Evolutionary conservation across 1,140 invertebrate species (phyloP).

Genomic region (Tetragonula clypearis): DNA sequence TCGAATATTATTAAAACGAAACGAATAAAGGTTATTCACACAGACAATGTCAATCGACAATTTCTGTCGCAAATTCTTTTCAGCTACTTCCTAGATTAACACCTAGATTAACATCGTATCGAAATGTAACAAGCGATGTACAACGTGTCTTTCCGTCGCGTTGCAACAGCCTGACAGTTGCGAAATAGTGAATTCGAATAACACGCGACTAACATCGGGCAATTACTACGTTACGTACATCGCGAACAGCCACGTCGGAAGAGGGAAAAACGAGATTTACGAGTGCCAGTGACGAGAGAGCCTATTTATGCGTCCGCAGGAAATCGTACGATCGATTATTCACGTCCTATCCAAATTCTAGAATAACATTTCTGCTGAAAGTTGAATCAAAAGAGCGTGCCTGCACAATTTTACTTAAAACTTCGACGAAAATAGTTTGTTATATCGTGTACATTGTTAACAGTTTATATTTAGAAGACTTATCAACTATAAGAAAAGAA

Average conservation of each 20-base stretch:
- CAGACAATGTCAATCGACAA: too few species aligned
- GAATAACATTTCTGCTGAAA: background rate
- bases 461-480: too few species aligned
- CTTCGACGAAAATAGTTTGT: too few species aligned
- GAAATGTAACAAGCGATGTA: background rate
- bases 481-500: too few species aligned
- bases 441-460: too few species aligned
- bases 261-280: background rate
- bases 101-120: too few species aligned
- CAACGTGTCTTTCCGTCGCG: background rate
- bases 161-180: background rate
- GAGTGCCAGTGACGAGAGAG: background rate
- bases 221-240: background rate
- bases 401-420: too few species aligned
- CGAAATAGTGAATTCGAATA: conserved; percentile 12
- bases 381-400: too few species aligned
- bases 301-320: background rate
- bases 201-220: background rate
- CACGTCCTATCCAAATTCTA: background rate
- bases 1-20: too few species aligned
- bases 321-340: background rate
- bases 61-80: background rate
- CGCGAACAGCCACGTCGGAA: background rate
- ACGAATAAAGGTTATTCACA: too few species aligned
- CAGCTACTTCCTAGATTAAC: background rate